These are phyloP conservation scores for Rhodeus uyekii DNA, from an alignment of 2,797 vertebrate species.

Conservation along the genomic window DNA sequence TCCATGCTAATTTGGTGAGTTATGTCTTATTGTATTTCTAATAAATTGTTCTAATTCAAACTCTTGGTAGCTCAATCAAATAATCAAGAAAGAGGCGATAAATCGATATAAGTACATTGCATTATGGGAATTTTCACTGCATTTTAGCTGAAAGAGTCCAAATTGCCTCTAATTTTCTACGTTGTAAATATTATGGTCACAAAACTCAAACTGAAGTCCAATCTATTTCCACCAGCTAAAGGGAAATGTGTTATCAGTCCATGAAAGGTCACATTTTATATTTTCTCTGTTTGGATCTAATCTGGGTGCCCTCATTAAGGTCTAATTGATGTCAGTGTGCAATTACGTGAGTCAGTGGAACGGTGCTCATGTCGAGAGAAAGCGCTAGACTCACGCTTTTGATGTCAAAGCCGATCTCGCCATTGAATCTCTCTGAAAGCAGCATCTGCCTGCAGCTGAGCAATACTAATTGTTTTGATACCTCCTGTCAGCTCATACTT, in stretches of 20 bases:
- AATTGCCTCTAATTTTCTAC: constrained; percentile 13
- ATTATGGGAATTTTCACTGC: not conserved
- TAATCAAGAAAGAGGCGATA: not conserved
- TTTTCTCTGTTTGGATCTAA: constrained; percentile 55
- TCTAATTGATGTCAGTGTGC: constrained; percentile 56
- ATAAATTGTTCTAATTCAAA: not conserved
- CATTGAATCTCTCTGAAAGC: constrained; percentile 25
- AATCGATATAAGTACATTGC: not conserved
- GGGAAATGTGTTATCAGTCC: constrained; percentile 46
- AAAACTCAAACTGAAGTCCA: constrained; percentile 20
- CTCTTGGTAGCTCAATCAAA: not conserved
- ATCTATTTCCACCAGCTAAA: constrained; percentile 28
- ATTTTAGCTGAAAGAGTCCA: constrained; percentile 15
- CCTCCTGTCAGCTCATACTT: constrained; percentile 38
- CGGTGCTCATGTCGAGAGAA: constrained; percentile 53
- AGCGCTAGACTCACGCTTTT: constrained; percentile 43
- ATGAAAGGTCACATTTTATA: constrained; percentile 54
- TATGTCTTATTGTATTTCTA: not conserved
- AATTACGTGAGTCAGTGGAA: constrained; percentile 54
- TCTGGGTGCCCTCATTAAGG: constrained; percentile 52
- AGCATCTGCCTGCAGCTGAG: constrained; percentile 31
- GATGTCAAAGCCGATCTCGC: constrained; percentile 47
- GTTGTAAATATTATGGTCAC: constrained; percentile 24
- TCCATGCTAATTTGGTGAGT: not conserved
- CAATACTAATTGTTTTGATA: constrained; percentile 42